phyloP scores from a whole-genome alignment of 1,140 invertebrate species.

The Bombyx mori region DNA sequence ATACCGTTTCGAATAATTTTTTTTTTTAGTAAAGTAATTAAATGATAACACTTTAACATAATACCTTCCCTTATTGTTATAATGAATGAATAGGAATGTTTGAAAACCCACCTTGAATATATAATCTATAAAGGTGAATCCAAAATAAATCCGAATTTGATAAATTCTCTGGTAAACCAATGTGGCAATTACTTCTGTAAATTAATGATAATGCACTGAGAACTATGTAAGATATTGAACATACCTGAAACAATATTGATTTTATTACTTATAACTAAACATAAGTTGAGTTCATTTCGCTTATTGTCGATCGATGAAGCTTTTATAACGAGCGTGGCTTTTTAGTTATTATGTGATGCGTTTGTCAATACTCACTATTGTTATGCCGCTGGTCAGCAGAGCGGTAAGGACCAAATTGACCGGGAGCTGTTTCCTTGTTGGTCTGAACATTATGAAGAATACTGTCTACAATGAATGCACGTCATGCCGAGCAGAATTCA shows the following conservation, averaged over 20 bases:
- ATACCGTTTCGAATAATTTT: no score
- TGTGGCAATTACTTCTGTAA: conserved; percentile 21
- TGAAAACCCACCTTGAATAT: conserved; percentile 25
- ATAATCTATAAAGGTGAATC: conserved; percentile 15
- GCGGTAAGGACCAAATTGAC: conserved; percentile 21
- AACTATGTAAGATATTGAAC: conserved; percentile 20
- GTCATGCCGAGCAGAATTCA: conserved; percentile 26
- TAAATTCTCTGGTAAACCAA: neutral
- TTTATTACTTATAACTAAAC: neutral
- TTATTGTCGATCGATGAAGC: no score
- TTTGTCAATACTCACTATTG: conserved; percentile 29
- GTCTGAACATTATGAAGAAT: conserved; percentile 18
- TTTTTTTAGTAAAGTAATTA: no score
- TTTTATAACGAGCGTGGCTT: no score
- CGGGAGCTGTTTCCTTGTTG: conserved; percentile 12
- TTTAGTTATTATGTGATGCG: neutral
- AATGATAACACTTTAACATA: no score
- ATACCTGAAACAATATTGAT: conserved; percentile 18
- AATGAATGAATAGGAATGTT: no score
- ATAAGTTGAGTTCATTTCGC: neutral
- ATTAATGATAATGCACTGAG: conserved; percentile 22
- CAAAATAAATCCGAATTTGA: conserved; percentile 18
- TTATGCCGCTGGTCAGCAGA: conserved; percentile 25
- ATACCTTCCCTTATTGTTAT: no score
- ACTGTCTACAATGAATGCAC: conserved; percentile 22